phyloP scores from a whole-genome alignment of 35 echinoderm and acorn worm genomes.

The Ophioderma brevispina region DNA sequence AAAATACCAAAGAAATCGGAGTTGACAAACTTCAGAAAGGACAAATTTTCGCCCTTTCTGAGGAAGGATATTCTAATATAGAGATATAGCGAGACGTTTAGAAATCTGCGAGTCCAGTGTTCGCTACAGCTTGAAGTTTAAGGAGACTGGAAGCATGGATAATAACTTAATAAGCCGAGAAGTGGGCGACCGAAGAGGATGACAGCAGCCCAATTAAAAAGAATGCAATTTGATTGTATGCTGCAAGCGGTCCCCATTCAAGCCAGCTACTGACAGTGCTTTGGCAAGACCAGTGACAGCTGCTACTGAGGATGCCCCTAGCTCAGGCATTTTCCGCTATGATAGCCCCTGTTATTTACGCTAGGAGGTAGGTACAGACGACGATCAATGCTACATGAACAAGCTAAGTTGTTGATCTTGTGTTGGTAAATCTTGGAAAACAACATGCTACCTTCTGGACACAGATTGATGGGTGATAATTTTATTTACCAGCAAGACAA shows the following conservation, averaged over 20 bases:
- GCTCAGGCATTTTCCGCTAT: background rate
- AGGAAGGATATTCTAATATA: too few species aligned
- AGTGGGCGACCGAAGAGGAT: background rate
- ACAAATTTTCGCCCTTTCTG: too few species aligned
- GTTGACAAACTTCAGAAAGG: background rate
- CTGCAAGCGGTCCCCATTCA: background rate
- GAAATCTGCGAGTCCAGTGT: background rate
- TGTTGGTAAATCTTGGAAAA: background rate
- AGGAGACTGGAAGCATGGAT: background rate
- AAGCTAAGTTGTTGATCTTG: background rate
- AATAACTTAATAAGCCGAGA: background rate
- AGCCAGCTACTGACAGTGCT: background rate
- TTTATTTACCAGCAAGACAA: slow-evolving; percentile 2
- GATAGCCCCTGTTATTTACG: background rate
- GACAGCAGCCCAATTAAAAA: background rate
- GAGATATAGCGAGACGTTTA: background rate
- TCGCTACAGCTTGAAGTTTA: background rate
- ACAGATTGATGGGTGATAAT: background rate
- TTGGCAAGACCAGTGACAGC: background rate
- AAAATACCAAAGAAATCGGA: background rate
- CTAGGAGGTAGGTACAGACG: background rate
- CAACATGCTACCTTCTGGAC: slow-evolving; percentile 1
- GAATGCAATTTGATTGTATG: background rate
- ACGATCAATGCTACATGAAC: background rate
- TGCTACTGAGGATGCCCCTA: background rate